phyloP scores from a whole-genome alignment of 2,797 vertebrate genomes.

The Austrolebias charrua region DNA sequence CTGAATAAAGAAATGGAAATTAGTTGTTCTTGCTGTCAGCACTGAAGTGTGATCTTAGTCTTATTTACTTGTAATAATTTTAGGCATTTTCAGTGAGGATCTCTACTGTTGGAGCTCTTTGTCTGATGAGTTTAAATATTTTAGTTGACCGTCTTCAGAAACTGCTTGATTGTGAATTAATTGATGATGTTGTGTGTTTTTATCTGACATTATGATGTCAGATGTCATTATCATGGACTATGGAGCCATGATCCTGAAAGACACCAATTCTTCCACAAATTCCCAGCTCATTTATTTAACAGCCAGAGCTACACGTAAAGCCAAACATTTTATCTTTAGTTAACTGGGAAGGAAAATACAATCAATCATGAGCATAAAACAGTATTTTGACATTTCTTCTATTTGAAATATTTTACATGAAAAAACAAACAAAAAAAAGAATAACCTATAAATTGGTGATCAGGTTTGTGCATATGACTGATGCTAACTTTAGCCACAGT shows the following conservation, averaged over 20 bases:
- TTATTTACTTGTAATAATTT: too few species aligned
- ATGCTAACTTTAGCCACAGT: conserved; percentile 22
- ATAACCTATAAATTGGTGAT: background rate
- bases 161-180: background rate
- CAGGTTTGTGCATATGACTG: conserved; percentile 30
- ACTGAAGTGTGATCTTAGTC: too few species aligned
- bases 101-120: background rate
- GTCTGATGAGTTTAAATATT: background rate
- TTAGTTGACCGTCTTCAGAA: background rate
- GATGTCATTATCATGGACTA: background rate
- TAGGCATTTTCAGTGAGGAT: too few species aligned
- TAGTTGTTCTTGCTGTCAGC: too few species aligned
- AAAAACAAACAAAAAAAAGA: background rate
- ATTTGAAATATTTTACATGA: background rate
- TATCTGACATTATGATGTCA: too few species aligned
- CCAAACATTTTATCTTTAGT: background rate
- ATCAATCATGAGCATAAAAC: background rate
- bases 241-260: background rate
- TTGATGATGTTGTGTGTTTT: background rate
- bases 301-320: background rate
- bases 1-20: too few species aligned
- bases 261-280: background rate
- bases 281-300: background rate
- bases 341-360: background rate
- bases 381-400: background rate